Percentiles rank a stretch among this genome's conserved stretches.
Conservation (phyloP, 2,113 vertebrate genomes). For the Poecilia latipinna region DNA sequence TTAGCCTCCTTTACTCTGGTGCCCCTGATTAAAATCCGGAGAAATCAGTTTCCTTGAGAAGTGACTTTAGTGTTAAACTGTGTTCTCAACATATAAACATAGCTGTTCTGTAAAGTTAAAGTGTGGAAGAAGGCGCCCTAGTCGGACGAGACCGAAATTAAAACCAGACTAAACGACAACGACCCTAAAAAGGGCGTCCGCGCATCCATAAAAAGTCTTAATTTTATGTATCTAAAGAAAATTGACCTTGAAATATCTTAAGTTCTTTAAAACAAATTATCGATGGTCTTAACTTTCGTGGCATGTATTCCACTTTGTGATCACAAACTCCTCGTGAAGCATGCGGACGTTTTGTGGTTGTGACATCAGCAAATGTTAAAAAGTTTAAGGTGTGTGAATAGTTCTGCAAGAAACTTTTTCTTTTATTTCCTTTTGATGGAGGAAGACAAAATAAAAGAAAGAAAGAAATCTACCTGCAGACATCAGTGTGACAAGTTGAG, state of each 20-base stretch:
- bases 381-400: not conserved
- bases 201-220: no score
- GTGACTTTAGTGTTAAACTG: not conserved
- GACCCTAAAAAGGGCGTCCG: not conserved
- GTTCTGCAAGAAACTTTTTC: not conserved
- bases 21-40: not conserved
- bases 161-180: not conserved
- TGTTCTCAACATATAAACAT: not conserved
- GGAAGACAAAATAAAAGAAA: not conserved
- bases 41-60: not conserved
- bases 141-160: not conserved
- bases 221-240: no score
- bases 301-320: no score
- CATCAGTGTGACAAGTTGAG: slow-evolving; percentile 50
- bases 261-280: no score
- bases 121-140: not conserved
- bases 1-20: not conserved
- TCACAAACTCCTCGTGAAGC: no score
- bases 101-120: not conserved
- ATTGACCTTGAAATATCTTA: no score
- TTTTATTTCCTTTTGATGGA: not conserved
- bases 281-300: no score
- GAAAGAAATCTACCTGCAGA: slow-evolving; percentile 44
- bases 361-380: not conserved
- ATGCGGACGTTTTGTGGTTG: not conserved